A percentile compares a stretch with the other conserved stretches of the same genome.
Evolutionary conservation across 2,888 invertebrate species (phyloP).

Genomic region (Lithophane leautieri): DNA sequence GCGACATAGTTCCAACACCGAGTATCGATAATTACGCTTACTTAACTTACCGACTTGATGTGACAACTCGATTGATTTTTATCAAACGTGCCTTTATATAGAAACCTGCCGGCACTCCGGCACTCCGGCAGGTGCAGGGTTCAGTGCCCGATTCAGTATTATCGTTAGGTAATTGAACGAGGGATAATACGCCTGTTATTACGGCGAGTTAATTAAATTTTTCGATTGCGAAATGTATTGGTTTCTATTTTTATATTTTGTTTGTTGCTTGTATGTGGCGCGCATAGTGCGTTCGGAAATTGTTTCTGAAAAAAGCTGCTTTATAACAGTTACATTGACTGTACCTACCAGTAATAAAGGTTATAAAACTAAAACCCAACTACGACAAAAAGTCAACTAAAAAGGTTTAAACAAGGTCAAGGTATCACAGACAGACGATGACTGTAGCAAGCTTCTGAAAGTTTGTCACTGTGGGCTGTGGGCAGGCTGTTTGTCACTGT

Average conservation of each 20-base stretch:
- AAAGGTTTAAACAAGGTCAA: too few species aligned
- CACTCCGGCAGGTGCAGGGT: conserved; percentile 64
- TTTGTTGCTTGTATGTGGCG: conserved; percentile 20
- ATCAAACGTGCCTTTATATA: conserved; percentile 64
- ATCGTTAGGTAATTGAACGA: conserved; percentile 70
- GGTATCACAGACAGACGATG: too few species aligned
- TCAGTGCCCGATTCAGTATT: conserved; percentile 63
- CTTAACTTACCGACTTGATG: conserved; percentile 51
- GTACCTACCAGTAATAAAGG: too few species aligned
- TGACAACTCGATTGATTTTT: conserved; percentile 67
- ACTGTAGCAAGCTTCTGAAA: too few species aligned
- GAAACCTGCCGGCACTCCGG: conserved; percentile 56
- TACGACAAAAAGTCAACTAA: too few species aligned
- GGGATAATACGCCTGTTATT: conserved; percentile 65
- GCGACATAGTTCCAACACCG: conserved; percentile 31
- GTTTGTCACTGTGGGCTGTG: too few species aligned
- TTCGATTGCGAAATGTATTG: conserved; percentile 61
- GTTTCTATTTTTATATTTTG: conserved; percentile 50
- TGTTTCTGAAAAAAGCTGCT: not conserved
- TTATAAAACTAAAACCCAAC: too few species aligned
- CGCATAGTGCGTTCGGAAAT: not conserved
- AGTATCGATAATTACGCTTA: conserved; percentile 51
- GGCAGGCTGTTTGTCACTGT: too few species aligned
- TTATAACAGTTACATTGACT: too few species aligned
- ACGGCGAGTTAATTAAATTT: conserved; percentile 60